Conservation (phyloP, 2,888 invertebrate genomes). For the Protophormia terraenovae region DNA sequence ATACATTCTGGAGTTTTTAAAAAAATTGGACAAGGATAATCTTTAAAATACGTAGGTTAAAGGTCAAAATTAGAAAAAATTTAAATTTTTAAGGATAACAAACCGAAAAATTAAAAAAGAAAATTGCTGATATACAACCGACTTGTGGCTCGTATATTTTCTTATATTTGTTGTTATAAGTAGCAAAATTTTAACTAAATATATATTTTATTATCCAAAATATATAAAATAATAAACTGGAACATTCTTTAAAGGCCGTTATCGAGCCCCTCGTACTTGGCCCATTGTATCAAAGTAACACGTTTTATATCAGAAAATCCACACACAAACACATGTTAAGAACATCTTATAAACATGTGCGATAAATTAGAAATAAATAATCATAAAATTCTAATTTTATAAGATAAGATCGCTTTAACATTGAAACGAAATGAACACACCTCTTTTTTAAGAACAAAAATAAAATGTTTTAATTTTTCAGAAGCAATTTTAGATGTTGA, state of each 20-base stretch:
- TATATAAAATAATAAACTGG: neutral
- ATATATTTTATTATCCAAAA: neutral
- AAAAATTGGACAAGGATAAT: too few species aligned
- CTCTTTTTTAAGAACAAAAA: neutral
- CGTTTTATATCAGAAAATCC: neutral
- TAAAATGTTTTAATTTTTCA: neutral
- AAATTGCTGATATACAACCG: too few species aligned
- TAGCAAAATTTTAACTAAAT: neutral
- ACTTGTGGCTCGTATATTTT: too few species aligned
- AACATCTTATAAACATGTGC: neutral
- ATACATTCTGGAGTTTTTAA: too few species aligned
- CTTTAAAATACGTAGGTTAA: too few species aligned
- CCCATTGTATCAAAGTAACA: neutral
- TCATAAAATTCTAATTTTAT: constrained; percentile 1
- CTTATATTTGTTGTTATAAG: neutral
- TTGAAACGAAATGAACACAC: neutral
- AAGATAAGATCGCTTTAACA: neutral
- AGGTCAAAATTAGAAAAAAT: too few species aligned
- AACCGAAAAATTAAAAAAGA: too few species aligned
- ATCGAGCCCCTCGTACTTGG: neutral
- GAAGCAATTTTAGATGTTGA: neutral
- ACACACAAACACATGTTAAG: neutral
- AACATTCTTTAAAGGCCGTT: neutral
- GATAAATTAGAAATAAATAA: neutral
- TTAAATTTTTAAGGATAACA: too few species aligned